Base-by-base conservation (phyloP, 2,888 invertebrate genomes). In the Clostera curtula region DNA sequence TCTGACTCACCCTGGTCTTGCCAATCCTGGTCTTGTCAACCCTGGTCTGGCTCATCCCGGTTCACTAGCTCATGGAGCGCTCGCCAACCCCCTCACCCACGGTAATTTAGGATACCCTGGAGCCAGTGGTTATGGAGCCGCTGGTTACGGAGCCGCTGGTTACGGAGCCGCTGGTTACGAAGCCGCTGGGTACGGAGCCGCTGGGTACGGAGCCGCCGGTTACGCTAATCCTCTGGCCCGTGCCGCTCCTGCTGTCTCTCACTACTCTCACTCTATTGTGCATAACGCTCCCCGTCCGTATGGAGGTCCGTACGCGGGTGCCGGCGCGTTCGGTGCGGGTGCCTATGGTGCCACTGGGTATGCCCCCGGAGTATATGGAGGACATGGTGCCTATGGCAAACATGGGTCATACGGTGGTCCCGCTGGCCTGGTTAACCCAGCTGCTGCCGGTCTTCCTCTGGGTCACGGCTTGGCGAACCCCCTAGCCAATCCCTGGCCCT, bases 221-320 rank as follows among this genome's bases (percentile, higher is more conserved):
- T 35, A 36, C 4, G 37, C 31, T n/a, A 32, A 31, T 16, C 32
- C 43, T 2, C 29, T 37, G 19, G 29, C 36, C 24, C 41, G 34
- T 8, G 49, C 41, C 23, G 36, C 38, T 23, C 44, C 47, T 4
- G 7, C 49, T 22, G 38, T 50, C 2, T 49, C 52, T 5, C 46
- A 49, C 17, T 51, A 43, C 27, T 49, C 52, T 4, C 41, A 51
- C 23, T 41, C 52, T 4, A 39, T 50, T 14, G 43, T 51, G 4
- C 50, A 50, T 33, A 29, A 50, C 11, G 35, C 29, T 28, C 37
- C 49, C 12, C 49, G 41, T 23, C 27, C 45, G 3, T 51, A 51
- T 12, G 12, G 36, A 22, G 48, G 48, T 14, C 35, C 50, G 14
- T 47, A 47, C 3, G 35, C 43, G 26, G 47, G 47, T 15, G 40